phyloP scores from a whole-genome alignment of 2,797 vertebrate genomes.

The Kryptopterus vitreolus region DNA sequence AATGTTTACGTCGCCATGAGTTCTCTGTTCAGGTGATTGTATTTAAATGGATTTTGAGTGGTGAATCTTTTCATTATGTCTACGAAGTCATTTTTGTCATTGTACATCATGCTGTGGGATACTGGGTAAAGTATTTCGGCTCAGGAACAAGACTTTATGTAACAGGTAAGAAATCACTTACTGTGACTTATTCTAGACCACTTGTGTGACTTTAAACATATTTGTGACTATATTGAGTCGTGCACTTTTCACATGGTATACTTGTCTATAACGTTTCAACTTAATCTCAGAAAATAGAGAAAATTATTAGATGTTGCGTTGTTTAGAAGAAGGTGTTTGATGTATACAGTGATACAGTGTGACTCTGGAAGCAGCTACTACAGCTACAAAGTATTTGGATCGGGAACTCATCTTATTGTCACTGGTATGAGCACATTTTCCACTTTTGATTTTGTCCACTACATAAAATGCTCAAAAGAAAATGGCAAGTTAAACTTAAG shows the following conservation, averaged over 20 bases:
- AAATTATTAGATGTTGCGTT: not conserved
- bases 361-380: not conserved
- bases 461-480: not conserved
- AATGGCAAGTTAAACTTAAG: not conserved
- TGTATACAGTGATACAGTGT: not conserved
- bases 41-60: not conserved
- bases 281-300: not conserved
- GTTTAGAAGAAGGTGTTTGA: not conserved
- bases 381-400: conserved; percentile 19
- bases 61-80: not conserved
- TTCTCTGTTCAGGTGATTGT: not conserved
- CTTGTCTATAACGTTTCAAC: not conserved
- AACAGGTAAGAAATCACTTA: conserved; percentile 40
- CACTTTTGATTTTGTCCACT: not conserved
- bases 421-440: not conserved
- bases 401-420: not conserved
- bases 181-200: not conserved
- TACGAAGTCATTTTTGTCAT: conserved; percentile 45
- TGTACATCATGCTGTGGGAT: conserved; percentile 44
- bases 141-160: conserved; percentile 50
- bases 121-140: conserved; percentile 42
- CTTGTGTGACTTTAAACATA: too few species aligned
- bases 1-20: not conserved
- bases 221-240: not conserved
- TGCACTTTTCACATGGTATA: not conserved